Evolutionary conservation across 2,888 invertebrate genomes (phyloP), one percentile per base, ranked within the genome.

Genomic region (Limnephilus auricula): DNA sequence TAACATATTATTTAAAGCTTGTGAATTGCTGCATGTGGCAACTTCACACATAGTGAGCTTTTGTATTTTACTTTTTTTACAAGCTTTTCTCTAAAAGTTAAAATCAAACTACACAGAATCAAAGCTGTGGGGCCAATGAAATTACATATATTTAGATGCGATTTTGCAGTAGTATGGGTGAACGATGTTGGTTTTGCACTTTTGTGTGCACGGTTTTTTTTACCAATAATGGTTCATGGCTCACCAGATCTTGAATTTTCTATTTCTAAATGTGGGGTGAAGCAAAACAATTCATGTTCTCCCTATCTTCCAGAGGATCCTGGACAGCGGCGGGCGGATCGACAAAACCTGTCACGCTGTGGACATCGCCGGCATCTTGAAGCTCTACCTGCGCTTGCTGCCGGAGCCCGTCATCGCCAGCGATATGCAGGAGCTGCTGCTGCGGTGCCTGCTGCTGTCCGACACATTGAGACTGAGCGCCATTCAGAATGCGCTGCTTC

Each of bases 301-400:
- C 25, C 25, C 25, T 0, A 65, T 65, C 65, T 95, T 95, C 92
- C 94, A 97, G 97, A 95, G 96, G 93, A 95, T 96, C 92, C 94
- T 98, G 91, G 98, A 98, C 94, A 96, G 96, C 85, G 98, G 98
- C 12, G 97, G 97, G 89, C 96, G 95, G 90, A 95, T 98, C 89
- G 97, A 97, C 30, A 97, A 97, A 89, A 97, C 97, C 4, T 97
- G 98, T 94, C 97, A 98, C 94, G 97, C 98, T 0, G 97, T 98
- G 93, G 99, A 99, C 95, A 97, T 98, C 30, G 98, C 98, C 1
- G 98, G 97, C 94, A 97, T 98, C 50, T 95, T 99, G 37, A 99
- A 99, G 94, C 97, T 97, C 87, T 99, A 98, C 94, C 97, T 99
- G 92, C 96, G 99, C 92, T 97, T 98, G 94, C 95, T 99, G 90